phyloP scores from a whole-genome alignment of 2,113 vertebrate species.

The Acrocephalus kingi region DNA sequence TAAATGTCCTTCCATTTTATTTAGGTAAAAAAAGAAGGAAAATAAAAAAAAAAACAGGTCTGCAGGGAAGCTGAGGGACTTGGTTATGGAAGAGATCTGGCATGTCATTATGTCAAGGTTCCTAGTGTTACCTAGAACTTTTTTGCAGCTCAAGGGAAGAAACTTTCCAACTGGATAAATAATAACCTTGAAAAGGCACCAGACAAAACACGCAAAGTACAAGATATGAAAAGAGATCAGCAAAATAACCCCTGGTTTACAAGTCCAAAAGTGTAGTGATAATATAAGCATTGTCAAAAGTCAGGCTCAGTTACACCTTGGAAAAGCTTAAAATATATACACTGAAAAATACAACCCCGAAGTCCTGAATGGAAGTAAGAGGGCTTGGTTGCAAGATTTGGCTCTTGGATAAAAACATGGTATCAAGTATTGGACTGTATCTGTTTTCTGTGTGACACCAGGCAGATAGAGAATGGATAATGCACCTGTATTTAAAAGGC shows the following conservation, averaged over 20 bases:
- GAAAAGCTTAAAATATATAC: background rate
- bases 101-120: slow-evolving; percentile 38
- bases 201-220: background rate
- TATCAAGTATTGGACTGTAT: background rate
- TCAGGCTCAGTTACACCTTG: background rate
- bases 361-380: background rate
- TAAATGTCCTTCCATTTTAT: slow-evolving; percentile 5
- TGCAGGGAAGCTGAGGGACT: background rate
- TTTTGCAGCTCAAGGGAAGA: slow-evolving; percentile 45
- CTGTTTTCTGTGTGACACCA: background rate
- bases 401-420: background rate
- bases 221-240: slow-evolving; percentile 37
- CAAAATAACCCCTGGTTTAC: slow-evolving; percentile 46
- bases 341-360: background rate
- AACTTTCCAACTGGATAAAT: slow-evolving; percentile 49
- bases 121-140: slow-evolving; percentile 38
- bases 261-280: slow-evolving; percentile 4
- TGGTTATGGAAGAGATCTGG: slow-evolving; percentile 6
- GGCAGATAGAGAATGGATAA: background rate
- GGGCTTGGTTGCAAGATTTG: background rate
- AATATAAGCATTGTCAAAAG: slow-evolving; percentile 11
- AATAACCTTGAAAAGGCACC: slow-evolving; percentile 30
- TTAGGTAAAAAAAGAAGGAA: background rate
- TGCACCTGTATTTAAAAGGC: background rate
- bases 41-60: background rate